phyloP scores from a whole-genome alignment of 1,140 invertebrate genomes.

The Tetragnatha versicolor region DNA sequence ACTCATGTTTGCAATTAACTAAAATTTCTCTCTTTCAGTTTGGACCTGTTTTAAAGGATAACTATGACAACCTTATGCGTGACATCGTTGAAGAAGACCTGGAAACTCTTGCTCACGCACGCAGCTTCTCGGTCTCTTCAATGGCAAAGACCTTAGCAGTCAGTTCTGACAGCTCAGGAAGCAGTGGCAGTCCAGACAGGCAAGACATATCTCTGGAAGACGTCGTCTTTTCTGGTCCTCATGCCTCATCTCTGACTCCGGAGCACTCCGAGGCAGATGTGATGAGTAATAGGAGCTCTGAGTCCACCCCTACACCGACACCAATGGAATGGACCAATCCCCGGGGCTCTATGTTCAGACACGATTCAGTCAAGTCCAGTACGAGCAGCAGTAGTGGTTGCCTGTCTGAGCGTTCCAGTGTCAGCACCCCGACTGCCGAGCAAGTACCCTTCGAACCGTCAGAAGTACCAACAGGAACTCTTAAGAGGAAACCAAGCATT shows the following conservation, averaged over 20 bases:
- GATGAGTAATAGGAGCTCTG: slow-evolving; percentile 45
- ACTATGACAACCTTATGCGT: slow-evolving; percentile 81
- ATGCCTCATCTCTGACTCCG: slow-evolving; percentile 39
- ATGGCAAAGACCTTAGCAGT: slow-evolving; percentile 58
- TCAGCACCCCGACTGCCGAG: slow-evolving; percentile 56
- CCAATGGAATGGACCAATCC: slow-evolving; percentile 52
- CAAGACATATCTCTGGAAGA: slow-evolving; percentile 57
- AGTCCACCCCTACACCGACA: slow-evolving; percentile 54
- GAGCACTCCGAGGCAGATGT: slow-evolving; percentile 34
- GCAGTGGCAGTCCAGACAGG: slow-evolving; percentile 50
- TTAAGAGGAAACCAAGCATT: slow-evolving; percentile 61
- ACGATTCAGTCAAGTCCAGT: slow-evolving; percentile 58
- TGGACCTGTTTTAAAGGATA: slow-evolving; percentile 81
- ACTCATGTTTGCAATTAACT: too few species aligned
- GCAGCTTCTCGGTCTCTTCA: slow-evolving; percentile 72
- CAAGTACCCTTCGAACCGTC: slow-evolving; percentile 70
- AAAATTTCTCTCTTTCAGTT: slow-evolving; percentile 71
- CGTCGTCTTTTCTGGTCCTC: slow-evolving; percentile 53
- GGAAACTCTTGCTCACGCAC: slow-evolving; percentile 78
- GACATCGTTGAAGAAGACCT: slow-evolving; percentile 85
- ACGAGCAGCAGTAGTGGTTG: slow-evolving; percentile 60
- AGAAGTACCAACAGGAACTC: slow-evolving; percentile 69
- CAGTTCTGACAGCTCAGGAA: slow-evolving; percentile 54
- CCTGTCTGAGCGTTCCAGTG: slow-evolving; percentile 65
- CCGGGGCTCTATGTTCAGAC: slow-evolving; percentile 34